phyloP scores from a whole-genome alignment of 2,797 vertebrate genomes.

The Gymnoscopelus braueri region DNA sequence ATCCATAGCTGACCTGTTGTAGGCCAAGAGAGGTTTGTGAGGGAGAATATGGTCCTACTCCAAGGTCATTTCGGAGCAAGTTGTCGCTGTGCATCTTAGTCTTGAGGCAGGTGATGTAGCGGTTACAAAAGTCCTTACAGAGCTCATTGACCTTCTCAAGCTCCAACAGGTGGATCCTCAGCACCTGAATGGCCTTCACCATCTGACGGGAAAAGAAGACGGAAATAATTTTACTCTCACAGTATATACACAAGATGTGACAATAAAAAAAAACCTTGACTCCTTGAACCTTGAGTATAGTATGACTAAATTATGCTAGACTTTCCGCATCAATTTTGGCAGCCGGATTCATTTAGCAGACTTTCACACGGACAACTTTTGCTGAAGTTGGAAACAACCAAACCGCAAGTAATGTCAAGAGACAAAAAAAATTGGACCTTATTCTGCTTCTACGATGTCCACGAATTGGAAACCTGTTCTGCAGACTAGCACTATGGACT shows the following conservation, averaged over 20 bases:
- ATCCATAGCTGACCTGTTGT: slow-evolving; percentile 88
- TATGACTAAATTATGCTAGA: too few relatives aligned
- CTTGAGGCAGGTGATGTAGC: slow-evolving; percentile 99
- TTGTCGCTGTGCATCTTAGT: slow-evolving; percentile 99
- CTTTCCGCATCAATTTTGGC: too few relatives aligned
- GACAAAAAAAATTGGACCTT: too few relatives aligned
- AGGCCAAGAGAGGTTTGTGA: slow-evolving; percentile 93
- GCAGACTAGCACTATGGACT: too few relatives aligned
- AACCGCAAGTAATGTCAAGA: too few relatives aligned
- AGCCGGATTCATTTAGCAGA: too few relatives aligned
- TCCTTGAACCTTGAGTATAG: too few relatives aligned
- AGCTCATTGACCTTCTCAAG: slow-evolving; percentile 98
- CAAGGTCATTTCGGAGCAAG: slow-evolving; percentile 96
- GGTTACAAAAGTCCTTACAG: slow-evolving; percentile 99
- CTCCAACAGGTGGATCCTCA: slow-evolving; percentile 96
- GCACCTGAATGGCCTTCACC: slow-evolving; percentile 98
- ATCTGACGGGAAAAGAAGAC: slow-evolving; percentile 80
- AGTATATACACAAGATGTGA: neutral
- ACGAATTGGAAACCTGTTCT: too few relatives aligned
- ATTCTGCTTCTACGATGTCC: too few relatives aligned
- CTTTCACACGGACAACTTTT: too few relatives aligned
- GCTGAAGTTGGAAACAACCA: too few relatives aligned
- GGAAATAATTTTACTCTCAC: neutral
- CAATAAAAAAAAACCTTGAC: too few relatives aligned
- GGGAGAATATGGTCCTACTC: slow-evolving; percentile 95